Evolutionary conservation across 2,888 invertebrate genomes (phyloP).

Genomic region (Hyles lineata): DNA sequence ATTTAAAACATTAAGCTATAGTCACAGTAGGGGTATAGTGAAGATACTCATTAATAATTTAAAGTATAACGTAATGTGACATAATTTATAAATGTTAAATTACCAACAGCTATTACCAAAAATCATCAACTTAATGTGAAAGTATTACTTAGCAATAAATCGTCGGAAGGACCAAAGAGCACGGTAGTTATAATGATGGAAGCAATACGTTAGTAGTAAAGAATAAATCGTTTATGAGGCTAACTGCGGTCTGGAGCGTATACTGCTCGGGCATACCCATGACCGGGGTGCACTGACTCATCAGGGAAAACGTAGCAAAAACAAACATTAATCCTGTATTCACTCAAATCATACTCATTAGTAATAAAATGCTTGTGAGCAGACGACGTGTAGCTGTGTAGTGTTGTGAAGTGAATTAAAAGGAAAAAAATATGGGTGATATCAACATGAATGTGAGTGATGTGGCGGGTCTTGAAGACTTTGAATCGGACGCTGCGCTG

Average conservation of each 20-base stretch:
- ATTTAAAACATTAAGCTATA: conserved; percentile 9
- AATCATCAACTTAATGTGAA: conserved; percentile 30
- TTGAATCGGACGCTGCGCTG: conserved; percentile 59
- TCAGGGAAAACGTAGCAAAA: conserved; percentile 66
- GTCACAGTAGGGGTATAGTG: not conserved
- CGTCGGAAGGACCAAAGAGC: conserved; percentile 38
- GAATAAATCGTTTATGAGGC: conserved; percentile 19
- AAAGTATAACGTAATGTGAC: conserved; percentile 1
- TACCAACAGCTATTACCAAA: conserved; percentile 31
- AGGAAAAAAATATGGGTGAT: conserved; percentile 44
- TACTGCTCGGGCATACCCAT: conserved; percentile 60
- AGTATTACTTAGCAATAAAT: conserved; percentile 47
- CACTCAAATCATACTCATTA: conserved; percentile 61
- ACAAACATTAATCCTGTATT: conserved; percentile 50
- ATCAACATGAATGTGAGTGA: conserved; percentile 12
- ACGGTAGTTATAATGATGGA: conserved; percentile 39
- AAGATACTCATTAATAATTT: conserved; percentile 24
- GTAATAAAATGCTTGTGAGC: conserved; percentile 57
- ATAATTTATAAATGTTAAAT: conserved; percentile 14
- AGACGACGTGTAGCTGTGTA: conserved; percentile 46
- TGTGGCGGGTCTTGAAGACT: conserved; percentile 52
- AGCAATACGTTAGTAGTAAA: conserved; percentile 21
- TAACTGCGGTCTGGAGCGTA: conserved; percentile 36
- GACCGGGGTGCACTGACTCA: conserved; percentile 65
- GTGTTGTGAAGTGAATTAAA: conserved; percentile 39